Evolutionary conservation across 2,113 vertebrate genomes (phyloP).

Genomic region (Nansenia antarctica): DNA sequence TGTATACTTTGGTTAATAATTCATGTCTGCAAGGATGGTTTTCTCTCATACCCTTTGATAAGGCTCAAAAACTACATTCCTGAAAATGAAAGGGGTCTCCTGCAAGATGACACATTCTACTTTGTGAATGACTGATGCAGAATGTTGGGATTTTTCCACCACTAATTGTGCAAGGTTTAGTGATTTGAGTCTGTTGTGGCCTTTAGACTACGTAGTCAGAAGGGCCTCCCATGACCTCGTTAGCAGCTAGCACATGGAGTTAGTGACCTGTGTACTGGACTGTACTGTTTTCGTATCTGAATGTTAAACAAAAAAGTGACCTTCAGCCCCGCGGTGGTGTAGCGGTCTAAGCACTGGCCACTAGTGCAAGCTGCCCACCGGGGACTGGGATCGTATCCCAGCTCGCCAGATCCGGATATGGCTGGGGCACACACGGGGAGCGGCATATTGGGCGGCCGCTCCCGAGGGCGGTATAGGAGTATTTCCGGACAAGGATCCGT

Average conservation of each 20-base stretch:
- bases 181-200: slow-evolving; percentile 57
- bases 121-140: slow-evolving; percentile 71
- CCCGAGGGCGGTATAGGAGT: too few relatives aligned
- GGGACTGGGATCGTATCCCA: too few relatives aligned
- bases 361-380: too few relatives aligned
- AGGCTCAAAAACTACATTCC: slow-evolving; percentile 69
- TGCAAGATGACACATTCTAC: slow-evolving; percentile 56
- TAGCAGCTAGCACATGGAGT: slow-evolving; percentile 43
- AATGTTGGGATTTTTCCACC: slow-evolving; percentile 62
- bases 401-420: too few relatives aligned
- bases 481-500: too few relatives aligned
- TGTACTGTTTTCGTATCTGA: too few relatives aligned
- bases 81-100: slow-evolving; percentile 69
- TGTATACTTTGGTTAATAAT: slow-evolving; percentile 76
- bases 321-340: too few relatives aligned
- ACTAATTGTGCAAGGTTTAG: slow-evolving; percentile 60
- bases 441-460: too few relatives aligned
- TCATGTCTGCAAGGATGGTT: slow-evolving; percentile 66
- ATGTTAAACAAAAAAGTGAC: too few relatives aligned
- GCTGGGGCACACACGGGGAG: too few relatives aligned
- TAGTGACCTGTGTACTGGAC: slow-evolving; percentile 47
- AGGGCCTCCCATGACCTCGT: slow-evolving; percentile 61
- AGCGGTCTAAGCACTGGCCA: too few relatives aligned
- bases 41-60: slow-evolving; percentile 52
- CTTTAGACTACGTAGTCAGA: slow-evolving; percentile 49